Evolutionary conservation across 92 coral and sea anemone species (phyloP), one percentile per base, ranked within the genome.

Genomic region (Zoanthus gigantus): DNA sequence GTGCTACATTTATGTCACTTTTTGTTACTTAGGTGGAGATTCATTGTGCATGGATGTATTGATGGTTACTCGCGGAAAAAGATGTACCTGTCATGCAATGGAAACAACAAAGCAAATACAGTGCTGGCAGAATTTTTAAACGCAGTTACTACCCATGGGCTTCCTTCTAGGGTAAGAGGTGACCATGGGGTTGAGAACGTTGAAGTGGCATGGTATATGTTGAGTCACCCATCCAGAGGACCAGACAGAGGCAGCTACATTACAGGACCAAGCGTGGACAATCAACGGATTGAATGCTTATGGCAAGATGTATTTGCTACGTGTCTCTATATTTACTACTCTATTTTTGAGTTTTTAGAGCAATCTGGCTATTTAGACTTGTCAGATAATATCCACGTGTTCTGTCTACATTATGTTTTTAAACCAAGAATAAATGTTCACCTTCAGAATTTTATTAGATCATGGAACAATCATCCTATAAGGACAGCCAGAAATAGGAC

Each of bases 361-460:
- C 92, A 56, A 47, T 78, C 89, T 29, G 94, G 91, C 80, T 77
- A 84, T 60, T 52, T 93, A 53, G 89, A 93, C 72, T 53, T 89
- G 72, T 68, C 85, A 29, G 28, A 86, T 91, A 75, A 79, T 18
- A 69, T 88, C 71, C 85, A 93, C 60, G 73, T 91, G 85, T 93
- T 91, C 66, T 91, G 92, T 73, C 72, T 93, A 72, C 96, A 93
- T 72, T 91, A 91, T 67, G 77, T 91, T 58, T 93, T 57, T 85
- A 80, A 91, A 79, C 90, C 94, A 84, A 77, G 92, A 82, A 91
- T 91, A 45, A 85, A 88, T 61, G 76, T 74, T 61, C 88, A 88
- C 45, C 87, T 90, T 18, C 32, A 78, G 74, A 71, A 71, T 69
- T 92, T 92, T 83, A 54, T 75, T 32, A 12, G 50, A 10, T 74